Conservation (phyloP, 2,888 invertebrate species). For the Pristionchus arcanus region DNA sequence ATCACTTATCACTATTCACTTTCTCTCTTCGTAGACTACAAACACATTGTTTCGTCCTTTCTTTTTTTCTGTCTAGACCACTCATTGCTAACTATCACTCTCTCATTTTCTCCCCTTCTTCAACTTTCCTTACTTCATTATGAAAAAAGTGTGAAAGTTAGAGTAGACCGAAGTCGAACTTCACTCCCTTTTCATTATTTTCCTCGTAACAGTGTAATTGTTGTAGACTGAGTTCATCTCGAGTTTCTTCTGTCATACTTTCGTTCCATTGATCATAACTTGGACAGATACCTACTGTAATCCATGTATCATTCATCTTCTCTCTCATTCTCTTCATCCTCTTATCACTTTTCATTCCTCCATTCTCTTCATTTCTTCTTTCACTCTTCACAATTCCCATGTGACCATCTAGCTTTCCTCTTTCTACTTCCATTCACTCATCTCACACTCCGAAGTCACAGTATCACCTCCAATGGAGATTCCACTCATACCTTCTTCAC, state of each 20-base stretch:
- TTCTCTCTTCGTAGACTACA: constrained; percentile 17
- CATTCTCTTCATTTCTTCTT: constrained; percentile 46
- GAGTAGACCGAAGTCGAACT: background rate
- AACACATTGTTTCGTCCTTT: background rate
- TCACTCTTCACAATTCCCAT: constrained; percentile 1
- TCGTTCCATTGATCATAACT: background rate
- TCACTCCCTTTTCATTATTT: background rate
- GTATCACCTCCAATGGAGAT: background rate
- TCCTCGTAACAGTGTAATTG: background rate
- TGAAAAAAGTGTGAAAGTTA: background rate
- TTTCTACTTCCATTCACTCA: background rate
- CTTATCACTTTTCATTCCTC: no score
- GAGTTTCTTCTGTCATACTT: background rate
- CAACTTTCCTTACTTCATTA: background rate
- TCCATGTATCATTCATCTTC: background rate
- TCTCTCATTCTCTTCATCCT: background rate
- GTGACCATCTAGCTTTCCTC: background rate
- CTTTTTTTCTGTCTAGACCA: background rate
- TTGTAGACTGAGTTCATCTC: background rate
- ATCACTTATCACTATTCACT: constrained; percentile 41
- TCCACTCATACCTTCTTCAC: background rate
- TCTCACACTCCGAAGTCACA: background rate
- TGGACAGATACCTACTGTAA: background rate
- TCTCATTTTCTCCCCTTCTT: background rate
- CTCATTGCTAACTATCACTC: background rate